These are phyloP conservation scores for Rutpela maculata DNA, from an alignment of 2,888 invertebrate species.

Conservation along the genomic window DNA sequence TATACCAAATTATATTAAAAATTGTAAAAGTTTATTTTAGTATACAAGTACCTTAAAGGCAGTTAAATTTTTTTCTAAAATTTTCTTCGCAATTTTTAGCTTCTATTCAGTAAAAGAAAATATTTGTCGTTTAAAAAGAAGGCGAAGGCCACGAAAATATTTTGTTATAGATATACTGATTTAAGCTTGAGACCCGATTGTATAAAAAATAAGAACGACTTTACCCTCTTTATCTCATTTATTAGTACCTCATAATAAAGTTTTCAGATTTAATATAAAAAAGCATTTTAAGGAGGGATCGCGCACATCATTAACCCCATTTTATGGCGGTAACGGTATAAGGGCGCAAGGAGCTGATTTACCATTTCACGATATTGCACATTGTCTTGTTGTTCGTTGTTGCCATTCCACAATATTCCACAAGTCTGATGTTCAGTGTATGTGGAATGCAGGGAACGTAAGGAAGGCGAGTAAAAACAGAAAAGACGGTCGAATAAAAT, in stretches of 20 bases:
- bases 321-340: not conserved
- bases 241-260: not conserved
- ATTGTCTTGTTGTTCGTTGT: not conserved
- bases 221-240: not conserved
- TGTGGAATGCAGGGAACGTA: not conserved
- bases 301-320: not conserved
- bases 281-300: not conserved
- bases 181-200: not conserved
- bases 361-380: not conserved
- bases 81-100: too few relatives aligned
- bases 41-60: too few relatives aligned
- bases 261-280: not conserved
- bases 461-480: too few relatives aligned
- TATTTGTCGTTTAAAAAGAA: too few relatives aligned
- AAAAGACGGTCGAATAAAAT: too few relatives aligned
- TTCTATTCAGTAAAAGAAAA: too few relatives aligned
- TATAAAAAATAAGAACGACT: not conserved
- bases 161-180: too few relatives aligned
- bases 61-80: too few relatives aligned
- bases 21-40: too few relatives aligned
- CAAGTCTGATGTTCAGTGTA: not conserved
- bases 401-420: not conserved
- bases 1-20: too few relatives aligned
- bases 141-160: too few relatives aligned
- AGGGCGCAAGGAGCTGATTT: not conserved